Evolutionary conservation across 2,113 vertebrate genomes (phyloP), one percentile per base, ranked within the genome.

Genomic region (Upupa epops): DNA sequence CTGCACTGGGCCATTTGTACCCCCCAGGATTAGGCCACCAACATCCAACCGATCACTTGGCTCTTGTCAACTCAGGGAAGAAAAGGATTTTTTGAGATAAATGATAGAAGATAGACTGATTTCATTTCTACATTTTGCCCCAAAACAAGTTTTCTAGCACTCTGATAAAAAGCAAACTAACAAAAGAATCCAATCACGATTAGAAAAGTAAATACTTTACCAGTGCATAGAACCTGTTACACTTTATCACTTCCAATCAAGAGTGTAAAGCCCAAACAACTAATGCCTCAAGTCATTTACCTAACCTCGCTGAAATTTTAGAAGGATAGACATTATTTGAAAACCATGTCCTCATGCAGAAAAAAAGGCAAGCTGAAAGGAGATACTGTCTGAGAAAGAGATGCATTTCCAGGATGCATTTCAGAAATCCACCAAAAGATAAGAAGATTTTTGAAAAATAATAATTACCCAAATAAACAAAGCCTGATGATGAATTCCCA

Each of bases 401-500:
- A 66, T 78, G 45, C 71, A 29, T 73, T 83, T 72, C 65, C 65
- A 68, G 52, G 36, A 74, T 71, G 51, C 28, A 32, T 91, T 89
- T 92, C 87, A 88, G 81, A 97, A 95, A 96, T 51, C 83, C 55
- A 78, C 77, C 52, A 49, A 90, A 92, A 92, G 63, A 48, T 94
- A 96, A 75, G 55, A 90, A 48, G 58, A 81, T 81, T 89, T 90
- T 22, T 31, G 75, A 72, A 73, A 63, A 86, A 83, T 7, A 91
- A 81, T 75, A 91, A 86, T 91, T 52, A 4, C 81, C 17, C 88
- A 97, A 96, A 95, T 90, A 96, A 96, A 96, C 95, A 96, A 97
- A 97, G 95, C 85, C 87, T 89, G 94, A 95, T 88, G 83, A 82
- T 83, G 94, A 94, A 97, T 97, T 97, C 96, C 96, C 96, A 97